These are phyloP conservation scores for Autographa pulchrina DNA, from an alignment of 2,888 invertebrate species.

Conservation along the genomic window DNA sequence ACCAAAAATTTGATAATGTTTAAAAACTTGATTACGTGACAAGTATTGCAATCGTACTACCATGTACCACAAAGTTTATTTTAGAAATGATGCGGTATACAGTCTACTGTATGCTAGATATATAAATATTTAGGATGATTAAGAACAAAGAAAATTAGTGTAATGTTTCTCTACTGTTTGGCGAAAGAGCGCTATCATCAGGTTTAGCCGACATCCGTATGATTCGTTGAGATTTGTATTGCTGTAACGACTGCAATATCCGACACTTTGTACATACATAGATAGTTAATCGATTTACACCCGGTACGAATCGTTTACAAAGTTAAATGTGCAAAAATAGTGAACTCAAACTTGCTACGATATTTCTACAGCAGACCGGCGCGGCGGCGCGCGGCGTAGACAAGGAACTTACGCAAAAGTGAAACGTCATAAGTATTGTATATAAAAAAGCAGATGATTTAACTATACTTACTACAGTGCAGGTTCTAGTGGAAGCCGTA, in stretches of 20 bases:
- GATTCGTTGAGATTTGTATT: conserved; percentile 33
- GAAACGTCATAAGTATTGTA: conserved; percentile 22
- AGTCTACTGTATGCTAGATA: neutral
- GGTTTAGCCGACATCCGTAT: conserved; percentile 38
- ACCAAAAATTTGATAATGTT: neutral
- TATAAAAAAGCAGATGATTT: conserved; percentile 28
- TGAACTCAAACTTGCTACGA: neutral
- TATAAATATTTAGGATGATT: conserved; percentile 20
- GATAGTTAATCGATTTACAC: neutral
- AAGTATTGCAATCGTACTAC: neutral
- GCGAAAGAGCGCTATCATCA: conserved; percentile 46
- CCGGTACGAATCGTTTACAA: conserved; percentile 23
- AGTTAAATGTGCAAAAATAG: conserved; percentile 27
- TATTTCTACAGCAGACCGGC: conserved; percentile 30
- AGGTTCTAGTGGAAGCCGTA: conserved; percentile 74
- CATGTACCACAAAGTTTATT: no score
- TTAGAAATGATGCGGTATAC: conserved; percentile 21
- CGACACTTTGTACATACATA: neutral
- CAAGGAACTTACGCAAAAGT: conserved; percentile 22
- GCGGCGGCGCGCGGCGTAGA: conserved; percentile 19
- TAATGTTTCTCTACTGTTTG: conserved; percentile 31
- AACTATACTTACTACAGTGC: conserved; percentile 35
- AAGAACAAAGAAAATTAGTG: conserved; percentile 34
- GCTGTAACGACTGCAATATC: conserved; percentile 27
- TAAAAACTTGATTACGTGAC: conserved; percentile 1